phyloP scores from a whole-genome alignment of 2,888 invertebrate genomes.

The Cryptus armator region DNA sequence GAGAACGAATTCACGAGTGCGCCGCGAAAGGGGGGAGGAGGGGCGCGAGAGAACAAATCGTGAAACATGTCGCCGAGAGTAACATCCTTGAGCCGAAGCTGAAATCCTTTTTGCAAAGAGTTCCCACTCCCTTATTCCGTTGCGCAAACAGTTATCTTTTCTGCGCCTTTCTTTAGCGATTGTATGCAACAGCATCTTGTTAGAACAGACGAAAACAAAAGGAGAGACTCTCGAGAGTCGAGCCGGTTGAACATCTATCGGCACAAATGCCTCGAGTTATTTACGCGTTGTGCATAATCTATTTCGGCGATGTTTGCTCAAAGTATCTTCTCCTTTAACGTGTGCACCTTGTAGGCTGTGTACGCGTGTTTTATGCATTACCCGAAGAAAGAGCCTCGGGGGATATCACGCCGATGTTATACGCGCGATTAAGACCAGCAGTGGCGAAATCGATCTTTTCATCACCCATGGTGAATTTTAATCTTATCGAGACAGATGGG shows the following conservation, averaged over 20 bases:
- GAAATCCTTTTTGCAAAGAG: slow-evolving; percentile 51
- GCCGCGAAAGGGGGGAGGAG: not conserved
- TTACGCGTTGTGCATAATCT: slow-evolving; percentile 37
- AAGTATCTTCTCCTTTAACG: slow-evolving; percentile 73
- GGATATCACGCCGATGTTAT: not conserved
- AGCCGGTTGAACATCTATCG: slow-evolving; percentile 35
- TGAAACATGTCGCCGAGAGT: slow-evolving; percentile 62
- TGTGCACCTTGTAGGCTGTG: not conserved
- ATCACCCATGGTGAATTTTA: not conserved
- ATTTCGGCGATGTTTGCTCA: slow-evolving; percentile 74
- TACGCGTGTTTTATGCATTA: not conserved
- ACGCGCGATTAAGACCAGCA: slow-evolving; percentile 4
- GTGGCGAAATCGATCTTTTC: not conserved
- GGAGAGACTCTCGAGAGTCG: slow-evolving; percentile 57
- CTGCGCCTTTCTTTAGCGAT: slow-evolving; percentile 53
- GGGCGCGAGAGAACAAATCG: slow-evolving; percentile 27
- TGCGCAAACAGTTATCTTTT: slow-evolving; percentile 46
- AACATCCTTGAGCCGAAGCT: slow-evolving; percentile 26
- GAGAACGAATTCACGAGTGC: not conserved
- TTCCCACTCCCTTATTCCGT: slow-evolving; percentile 51
- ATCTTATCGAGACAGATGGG: slow-evolving; percentile 1
- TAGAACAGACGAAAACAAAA: slow-evolving; percentile 67
- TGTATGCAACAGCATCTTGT: slow-evolving; percentile 52
- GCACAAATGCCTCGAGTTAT: slow-evolving; percentile 38
- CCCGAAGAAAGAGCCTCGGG: not conserved